Base-by-base conservation (phyloP, 2,888 invertebrate species). In the Blera fallax region DNA sequence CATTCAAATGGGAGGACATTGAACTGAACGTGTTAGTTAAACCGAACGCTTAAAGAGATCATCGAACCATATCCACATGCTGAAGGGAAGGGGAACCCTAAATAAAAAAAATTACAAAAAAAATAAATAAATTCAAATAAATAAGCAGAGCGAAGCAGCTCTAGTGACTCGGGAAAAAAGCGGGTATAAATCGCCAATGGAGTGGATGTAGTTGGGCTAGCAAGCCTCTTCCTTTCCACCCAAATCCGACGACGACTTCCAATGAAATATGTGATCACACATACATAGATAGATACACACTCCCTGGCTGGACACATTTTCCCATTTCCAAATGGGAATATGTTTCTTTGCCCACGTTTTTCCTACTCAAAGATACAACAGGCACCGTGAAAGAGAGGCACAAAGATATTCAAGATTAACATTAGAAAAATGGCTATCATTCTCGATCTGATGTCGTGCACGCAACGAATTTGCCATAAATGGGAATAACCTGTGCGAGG, bases 21-120 rank as follows among this genome's bases (percentile, higher is more conserved):
- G 87, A 83, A 87, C 87, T 74, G 74, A 76, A 81, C 81, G 80
- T 85, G 85, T 81, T 81, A 85, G 80, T 77, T 76, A 67, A 58
- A 56, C 34, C 27, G 72, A 80, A 65, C 64, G 65, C 64, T 70
- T 74, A 78, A 73, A 83, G 82, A 78, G 87, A 87, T 87, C 87
- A 87, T 83, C 87, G 87, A 87, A 87, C 87, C 87, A 82, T 82
- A 74, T 77, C 87, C 56, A 54, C 54, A 69, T 10, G 18, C 16
- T n/a, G 56, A 40, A 14, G 54, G 8, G 29, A 52, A 50, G 60
- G 16, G 72, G 27, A 27, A 37, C 45, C 18, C 43, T 14, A 56
- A 60, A 70, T 60, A 58, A 60, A 43, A 29, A 50, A 56, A 56
- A 65, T n/a, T n/a, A 50, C 18, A 21, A 8, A 11, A 54, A 37